Conservation (phyloP, 2,797 vertebrate species). For the Eurystomus glaucurus region DNA sequence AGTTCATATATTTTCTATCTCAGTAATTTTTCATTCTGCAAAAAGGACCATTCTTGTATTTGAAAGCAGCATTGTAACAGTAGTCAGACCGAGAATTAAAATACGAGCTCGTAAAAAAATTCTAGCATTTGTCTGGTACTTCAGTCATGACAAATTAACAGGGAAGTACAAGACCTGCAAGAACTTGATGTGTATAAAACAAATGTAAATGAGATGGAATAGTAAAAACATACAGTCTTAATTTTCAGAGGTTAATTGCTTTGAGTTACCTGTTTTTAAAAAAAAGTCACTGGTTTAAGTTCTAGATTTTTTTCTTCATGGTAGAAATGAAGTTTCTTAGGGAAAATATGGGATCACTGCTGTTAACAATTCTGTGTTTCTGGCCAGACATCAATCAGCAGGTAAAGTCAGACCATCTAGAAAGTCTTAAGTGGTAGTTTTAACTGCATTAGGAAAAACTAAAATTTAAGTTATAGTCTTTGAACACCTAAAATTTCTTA, state of each 20-base stretch:
- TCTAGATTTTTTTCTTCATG: constrained; percentile 11
- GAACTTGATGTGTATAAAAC: neutral
- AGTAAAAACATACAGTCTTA: neutral
- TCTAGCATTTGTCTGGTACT: constrained; percentile 1
- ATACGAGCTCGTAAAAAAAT: neutral
- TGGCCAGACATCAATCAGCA: constrained; percentile 47
- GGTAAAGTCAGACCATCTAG: constrained; percentile 44
- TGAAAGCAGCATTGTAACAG: constrained; percentile 21
- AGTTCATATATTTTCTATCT: constrained; percentile 39
- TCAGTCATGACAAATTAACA: neutral
- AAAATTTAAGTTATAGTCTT: constrained; percentile 56
- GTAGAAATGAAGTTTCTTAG: constrained; percentile 8
- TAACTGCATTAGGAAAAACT: constrained; percentile 61
- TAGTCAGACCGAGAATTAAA: neutral
- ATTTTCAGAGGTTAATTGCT: constrained; percentile 37
- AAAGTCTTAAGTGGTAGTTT: constrained; percentile 50
- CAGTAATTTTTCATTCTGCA: constrained; percentile 29
- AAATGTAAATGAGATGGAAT: neutral
- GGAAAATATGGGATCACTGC: neutral
- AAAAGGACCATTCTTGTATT: constrained; percentile 35
- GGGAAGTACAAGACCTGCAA: constrained; percentile 16
- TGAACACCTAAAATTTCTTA: constrained; percentile 32
- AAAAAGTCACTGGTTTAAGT: neutral
- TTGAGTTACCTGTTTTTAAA: neutral
- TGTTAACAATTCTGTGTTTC: neutral